Conservation (phyloP, 2,797 vertebrate genomes). For the Tympanoctomys barrerae region DNA sequence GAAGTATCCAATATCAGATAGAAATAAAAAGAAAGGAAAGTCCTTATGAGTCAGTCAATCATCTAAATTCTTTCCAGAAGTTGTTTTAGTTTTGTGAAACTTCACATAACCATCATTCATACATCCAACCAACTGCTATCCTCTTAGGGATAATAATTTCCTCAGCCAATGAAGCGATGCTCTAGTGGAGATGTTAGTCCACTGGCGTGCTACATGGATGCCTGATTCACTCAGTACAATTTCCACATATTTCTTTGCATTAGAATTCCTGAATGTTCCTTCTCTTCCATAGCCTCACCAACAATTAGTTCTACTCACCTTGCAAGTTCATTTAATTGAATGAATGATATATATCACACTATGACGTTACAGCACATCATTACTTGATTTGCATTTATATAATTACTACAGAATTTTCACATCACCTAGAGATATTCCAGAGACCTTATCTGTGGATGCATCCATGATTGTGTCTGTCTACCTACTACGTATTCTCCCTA, state of each 20-base stretch:
- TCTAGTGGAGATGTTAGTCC: neutral
- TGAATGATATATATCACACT: neutral
- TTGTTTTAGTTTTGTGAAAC: neutral
- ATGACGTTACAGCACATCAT: neutral
- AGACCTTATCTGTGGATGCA: neutral
- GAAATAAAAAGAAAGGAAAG: neutral
- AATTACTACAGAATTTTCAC: neutral
- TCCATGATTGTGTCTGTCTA: neutral
- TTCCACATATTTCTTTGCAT: neutral
- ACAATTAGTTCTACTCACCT: neutral
- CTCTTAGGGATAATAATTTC: neutral
- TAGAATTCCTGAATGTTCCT: neutral
- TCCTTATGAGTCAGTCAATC: neutral
- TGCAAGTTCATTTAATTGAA: neutral
- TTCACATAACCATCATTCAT: neutral
- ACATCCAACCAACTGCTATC: neutral
- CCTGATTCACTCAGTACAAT: neutral
- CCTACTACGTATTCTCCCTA: neutral
- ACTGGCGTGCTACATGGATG: neutral
- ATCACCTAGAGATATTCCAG: neutral
- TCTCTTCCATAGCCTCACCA: neutral
- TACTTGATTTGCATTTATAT: neutral
- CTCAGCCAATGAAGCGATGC: neutral
- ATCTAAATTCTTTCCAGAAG: neutral
- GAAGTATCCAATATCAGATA: neutral